Evolutionary conservation across 2,888 invertebrate species (phyloP).

Genomic region (Lycaena phlaeas): DNA sequence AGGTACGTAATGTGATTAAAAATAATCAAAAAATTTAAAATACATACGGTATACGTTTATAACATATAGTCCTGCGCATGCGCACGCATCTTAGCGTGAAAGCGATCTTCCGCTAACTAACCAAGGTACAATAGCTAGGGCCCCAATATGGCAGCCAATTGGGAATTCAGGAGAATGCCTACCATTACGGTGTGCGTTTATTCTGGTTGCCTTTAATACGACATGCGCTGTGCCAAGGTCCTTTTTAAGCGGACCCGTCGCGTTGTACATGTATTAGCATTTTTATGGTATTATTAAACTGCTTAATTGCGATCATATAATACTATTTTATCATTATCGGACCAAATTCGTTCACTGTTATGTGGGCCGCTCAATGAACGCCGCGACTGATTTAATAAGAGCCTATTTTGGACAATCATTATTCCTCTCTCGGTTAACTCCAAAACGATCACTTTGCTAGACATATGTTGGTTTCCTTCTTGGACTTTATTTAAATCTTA

Average conservation of each 20-base stretch:
- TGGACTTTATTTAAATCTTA: no score
- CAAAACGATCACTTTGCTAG: no score
- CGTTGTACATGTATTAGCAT: constrained; percentile 17
- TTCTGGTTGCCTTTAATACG: constrained; percentile 28
- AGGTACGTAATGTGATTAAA: no score
- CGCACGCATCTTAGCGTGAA: constrained; percentile 13
- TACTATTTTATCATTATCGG: neutral
- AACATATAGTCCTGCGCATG: constrained; percentile 3
- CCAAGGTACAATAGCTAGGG: constrained; percentile 32
- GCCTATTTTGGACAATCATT: no score
- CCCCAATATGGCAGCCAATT: constrained; percentile 57
- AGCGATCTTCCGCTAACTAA: constrained; percentile 15
- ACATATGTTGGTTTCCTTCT: no score
- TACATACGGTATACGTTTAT: no score
- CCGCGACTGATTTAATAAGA: neutral
- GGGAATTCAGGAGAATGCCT: constrained; percentile 43
- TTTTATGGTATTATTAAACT: constrained; percentile 15
- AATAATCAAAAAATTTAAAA: no score
- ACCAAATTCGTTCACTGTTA: neutral
- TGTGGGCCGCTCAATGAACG: neutral
- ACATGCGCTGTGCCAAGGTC: constrained; percentile 27
- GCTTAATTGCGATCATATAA: neutral
- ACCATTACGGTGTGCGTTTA: constrained; percentile 14
- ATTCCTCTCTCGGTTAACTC: no score
- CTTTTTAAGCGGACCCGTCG: constrained; percentile 15